These are phyloP conservation scores for Leptoteleia sp. DNA, from an alignment of 1,140 invertebrate species.

Conservation along the genomic window DNA sequence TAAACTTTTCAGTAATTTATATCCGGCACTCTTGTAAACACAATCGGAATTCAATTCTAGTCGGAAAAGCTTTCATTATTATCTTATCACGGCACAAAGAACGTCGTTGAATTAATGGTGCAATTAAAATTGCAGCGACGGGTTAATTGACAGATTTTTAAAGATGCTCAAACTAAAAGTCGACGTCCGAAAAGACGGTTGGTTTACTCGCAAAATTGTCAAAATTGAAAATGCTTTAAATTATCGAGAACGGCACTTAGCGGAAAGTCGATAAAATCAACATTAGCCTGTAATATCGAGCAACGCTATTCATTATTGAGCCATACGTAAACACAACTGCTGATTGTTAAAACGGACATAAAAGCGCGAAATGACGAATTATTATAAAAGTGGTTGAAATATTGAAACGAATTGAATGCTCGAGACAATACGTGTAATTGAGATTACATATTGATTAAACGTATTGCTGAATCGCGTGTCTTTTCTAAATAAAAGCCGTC, in stretches of 20 bases:
- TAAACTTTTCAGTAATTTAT: conserved; percentile 18
- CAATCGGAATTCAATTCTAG: conserved; percentile 4
- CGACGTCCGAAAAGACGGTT: no score
- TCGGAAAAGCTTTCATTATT: conserved; percentile 10
- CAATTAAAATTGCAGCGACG: no score
- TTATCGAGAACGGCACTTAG: conserved; percentile 4
- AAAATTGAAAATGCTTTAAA: conserved; percentile 7
- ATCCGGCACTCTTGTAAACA: conserved; percentile 12
- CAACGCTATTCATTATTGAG: conserved; percentile 10
- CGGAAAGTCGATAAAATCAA: conserved; percentile 17
- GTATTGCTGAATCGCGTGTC: conserved; percentile 57
- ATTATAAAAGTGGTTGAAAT: conserved; percentile 20
- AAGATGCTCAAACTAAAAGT: no score
- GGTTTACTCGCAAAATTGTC: not conserved
- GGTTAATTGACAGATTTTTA: no score
- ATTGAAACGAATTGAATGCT: conserved; percentile 24
- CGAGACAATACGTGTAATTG: conserved; percentile 52
- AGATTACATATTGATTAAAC: conserved; percentile 60
- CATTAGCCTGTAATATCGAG: conserved; percentile 11
- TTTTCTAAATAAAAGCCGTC: conserved; percentile 56
- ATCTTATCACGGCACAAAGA: no score
- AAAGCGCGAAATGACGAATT: conserved; percentile 26
- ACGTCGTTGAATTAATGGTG: no score
- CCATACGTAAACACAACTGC: conserved; percentile 6
- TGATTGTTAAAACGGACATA: conserved; percentile 13